Evolutionary conservation across 2,888 invertebrate species (phyloP).

Genomic region (Drosophila algonquin): DNA sequence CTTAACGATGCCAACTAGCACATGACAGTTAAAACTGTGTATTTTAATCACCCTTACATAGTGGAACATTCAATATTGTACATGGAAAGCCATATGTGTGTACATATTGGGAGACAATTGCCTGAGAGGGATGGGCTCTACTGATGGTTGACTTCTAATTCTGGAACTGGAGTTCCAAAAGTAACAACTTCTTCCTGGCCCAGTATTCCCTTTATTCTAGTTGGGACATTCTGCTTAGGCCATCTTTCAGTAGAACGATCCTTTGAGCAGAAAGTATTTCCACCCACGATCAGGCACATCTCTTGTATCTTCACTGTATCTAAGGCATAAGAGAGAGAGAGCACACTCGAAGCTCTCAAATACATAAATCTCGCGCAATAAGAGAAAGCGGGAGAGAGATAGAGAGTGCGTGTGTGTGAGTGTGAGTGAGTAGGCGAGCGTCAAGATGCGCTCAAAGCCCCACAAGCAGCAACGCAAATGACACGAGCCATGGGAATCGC

Average conservation of each 20-base stretch:
- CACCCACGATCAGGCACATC: too few species aligned
- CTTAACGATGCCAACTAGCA: constrained; percentile 66
- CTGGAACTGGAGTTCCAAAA: neutral
- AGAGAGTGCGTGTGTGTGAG: constrained; percentile 2
- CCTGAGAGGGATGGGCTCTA: too few species aligned
- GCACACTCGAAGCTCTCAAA: constrained; percentile 20
- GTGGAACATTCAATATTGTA: too few species aligned
- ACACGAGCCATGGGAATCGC: constrained; percentile 45
- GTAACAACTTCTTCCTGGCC: too few species aligned
- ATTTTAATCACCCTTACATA: neutral
- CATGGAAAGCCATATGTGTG: too few species aligned
- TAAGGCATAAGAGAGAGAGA: neutral
- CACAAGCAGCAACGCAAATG: constrained; percentile 52
- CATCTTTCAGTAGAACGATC: neutral
- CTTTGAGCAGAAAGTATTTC: neutral
- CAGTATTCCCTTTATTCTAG: too few species aligned
- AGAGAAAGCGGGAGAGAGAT: constrained; percentile 30
- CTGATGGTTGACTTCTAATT: too few species aligned
- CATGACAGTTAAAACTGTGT: constrained; percentile 13
- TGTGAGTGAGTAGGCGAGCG: constrained; percentile 7
- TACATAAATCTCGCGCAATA: constrained; percentile 72
- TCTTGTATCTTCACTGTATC: constrained; percentile 6
- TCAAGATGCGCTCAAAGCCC: constrained; percentile 40
- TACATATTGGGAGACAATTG: too few species aligned
- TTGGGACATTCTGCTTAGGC: too few species aligned